Percentiles rank a stretch among this genome's conserved stretches.
phyloP scores from a whole-genome alignment of 1,140 invertebrate genomes.

The Nasonia longicornis region DNA sequence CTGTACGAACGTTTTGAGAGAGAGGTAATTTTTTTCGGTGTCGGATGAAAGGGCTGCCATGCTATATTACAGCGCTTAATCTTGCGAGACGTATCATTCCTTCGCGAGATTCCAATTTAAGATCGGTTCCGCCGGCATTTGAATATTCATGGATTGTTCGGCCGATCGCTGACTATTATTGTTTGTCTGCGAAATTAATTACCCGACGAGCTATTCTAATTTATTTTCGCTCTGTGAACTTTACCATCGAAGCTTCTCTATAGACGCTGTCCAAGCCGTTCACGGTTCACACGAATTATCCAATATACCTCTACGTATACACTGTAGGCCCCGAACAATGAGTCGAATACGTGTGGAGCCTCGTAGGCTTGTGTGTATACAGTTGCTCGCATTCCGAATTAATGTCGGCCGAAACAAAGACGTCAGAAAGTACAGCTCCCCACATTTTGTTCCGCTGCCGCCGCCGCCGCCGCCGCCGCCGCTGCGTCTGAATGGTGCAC shows the following conservation, averaged over 20 bases:
- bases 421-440: conserved; percentile 8
- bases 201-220: neutral
- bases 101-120: conserved; percentile 34
- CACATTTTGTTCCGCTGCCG: neutral
- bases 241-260: no score
- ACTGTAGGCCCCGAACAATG: neutral
- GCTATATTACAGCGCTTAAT: conserved; percentile 10
- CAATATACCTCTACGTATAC: no score
- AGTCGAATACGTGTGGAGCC: neutral
- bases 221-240: neutral
- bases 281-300: no score
- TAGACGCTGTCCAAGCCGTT: no score
- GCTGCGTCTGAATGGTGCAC: neutral
- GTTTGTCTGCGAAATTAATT: neutral
- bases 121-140: neutral
- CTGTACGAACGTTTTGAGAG: neutral
- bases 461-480: no score
- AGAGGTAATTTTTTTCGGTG: conserved; percentile 4
- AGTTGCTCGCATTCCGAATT: conserved; percentile 8
- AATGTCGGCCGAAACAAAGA: conserved; percentile 31
- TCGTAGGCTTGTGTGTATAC: neutral
- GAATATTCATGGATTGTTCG: conserved; percentile 33
- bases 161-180: neutral
- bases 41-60: neutral
- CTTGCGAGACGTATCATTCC: conserved; percentile 6